Percentiles rank a stretch among this genome's conserved stretches.
phyloP scores from a whole-genome alignment of 2,797 vertebrate species.

The Perodicticus potto region DNA sequence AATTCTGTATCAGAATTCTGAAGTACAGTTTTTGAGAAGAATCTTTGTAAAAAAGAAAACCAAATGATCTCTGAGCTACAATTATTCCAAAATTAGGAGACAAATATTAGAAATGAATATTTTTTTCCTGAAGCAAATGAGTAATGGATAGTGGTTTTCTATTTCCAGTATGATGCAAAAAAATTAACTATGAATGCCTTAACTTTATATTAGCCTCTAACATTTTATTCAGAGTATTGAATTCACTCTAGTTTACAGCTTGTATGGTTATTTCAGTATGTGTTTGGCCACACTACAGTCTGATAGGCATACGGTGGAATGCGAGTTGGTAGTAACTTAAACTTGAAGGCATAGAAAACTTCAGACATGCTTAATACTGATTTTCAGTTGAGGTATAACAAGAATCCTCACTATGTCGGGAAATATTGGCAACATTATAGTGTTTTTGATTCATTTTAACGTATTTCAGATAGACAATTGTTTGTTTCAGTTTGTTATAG shows the following conservation, averaged over 20 bases:
- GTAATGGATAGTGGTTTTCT: not conserved
- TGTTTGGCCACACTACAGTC: not conserved
- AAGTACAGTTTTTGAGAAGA: constrained; percentile 27
- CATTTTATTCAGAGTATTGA: not conserved
- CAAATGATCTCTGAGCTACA: not conserved
- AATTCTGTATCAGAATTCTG: constrained; percentile 20
- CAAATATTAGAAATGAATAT: not conserved
- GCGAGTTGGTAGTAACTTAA: not conserved
- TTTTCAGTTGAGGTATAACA: not conserved
- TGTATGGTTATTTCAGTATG: not conserved
- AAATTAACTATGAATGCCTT: not conserved
- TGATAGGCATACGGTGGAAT: not conserved
- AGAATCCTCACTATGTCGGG: not conserved
- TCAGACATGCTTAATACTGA: not conserved
- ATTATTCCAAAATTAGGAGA: not conserved
- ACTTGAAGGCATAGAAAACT: not conserved
- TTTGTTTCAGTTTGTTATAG: not conserved
- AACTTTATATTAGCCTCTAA: not conserved
- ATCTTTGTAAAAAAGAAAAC: not conserved
- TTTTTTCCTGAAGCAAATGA: constrained; percentile 22
- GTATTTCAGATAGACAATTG: not conserved
- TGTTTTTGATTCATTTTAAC: not conserved
- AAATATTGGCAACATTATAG: not conserved
- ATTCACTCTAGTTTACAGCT: not conserved
- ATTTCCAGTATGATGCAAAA: not conserved